Base-by-base conservation (phyloP, 1,140 invertebrate species). In the Cydia pomonella region DNA sequence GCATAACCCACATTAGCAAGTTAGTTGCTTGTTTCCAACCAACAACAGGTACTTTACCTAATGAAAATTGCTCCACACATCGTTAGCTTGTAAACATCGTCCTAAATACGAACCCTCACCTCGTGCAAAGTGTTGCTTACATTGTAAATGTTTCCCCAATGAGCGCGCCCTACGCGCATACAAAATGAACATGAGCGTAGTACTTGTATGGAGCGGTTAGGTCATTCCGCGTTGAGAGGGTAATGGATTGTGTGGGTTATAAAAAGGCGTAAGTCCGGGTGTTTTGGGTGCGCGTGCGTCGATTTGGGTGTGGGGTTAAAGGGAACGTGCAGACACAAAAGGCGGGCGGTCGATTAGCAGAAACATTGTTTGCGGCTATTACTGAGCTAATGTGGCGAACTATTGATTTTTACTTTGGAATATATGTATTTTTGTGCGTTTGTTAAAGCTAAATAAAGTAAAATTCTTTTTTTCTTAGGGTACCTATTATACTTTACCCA, bases 311-410 rank as follows among this genome's bases (percentile, higher is more conserved):
- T 69, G 64, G 18, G n/a, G 16, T 16, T 18, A 1, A 69, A 21
- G 12, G 25, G 63, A 21, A 69, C 64, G 64, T 69, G 64, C n/a
- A 12, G 27, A 38, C 29, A 69, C 29, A 69, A 69, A 69, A 18
- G 64, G 64, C 64, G 18, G 21, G 29, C 27, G 23, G 64, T 18
- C 64, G 64, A 69, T 69, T 69, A 69, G 64, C 29, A 38, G 64
- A 18, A 33, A 69, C 25, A 50, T 6, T 59, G 21, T 59, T 59
- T 59, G 53, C 53, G 7, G 53, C 53, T 18, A 59, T 59, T 59
- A 59, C 21, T n/a, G 50, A 7, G 53, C 53, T 59, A 59, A 59
- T 59, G 53, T 59, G 53, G 21, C 50, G 50, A 16, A 7, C 18
- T 59, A 59, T 59, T 59, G 53, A 59, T 59, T 59, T 59, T 59